These are phyloP conservation scores for Melitaea athalia DNA, from an alignment of 2,888 invertebrate genomes.

Conservation along the genomic window DNA sequence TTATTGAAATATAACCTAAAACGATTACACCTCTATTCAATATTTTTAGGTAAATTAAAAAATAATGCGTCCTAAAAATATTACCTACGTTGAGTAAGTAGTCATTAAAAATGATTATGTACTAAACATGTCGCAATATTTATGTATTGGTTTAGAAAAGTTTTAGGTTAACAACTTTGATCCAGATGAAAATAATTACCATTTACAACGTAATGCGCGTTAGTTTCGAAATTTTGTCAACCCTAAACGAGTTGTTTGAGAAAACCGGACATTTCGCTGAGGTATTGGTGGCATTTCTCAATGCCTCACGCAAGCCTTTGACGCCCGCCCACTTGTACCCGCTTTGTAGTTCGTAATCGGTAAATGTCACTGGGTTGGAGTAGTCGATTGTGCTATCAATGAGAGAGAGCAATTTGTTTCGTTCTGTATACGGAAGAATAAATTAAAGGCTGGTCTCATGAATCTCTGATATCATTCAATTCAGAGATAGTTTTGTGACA, in stretches of 20 bases:
- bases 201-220: neutral
- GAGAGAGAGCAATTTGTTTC: neutral
- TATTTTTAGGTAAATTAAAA: too few relatives aligned
- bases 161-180: too few relatives aligned
- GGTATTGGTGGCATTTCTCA: constrained; percentile 44
- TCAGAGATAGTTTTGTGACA: too few relatives aligned
- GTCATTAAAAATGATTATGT: too few relatives aligned
- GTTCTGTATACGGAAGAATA: neutral
- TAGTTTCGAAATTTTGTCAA: constrained; percentile 44
- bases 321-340: constrained; percentile 37
- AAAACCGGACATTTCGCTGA: constrained; percentile 60
- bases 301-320: constrained; percentile 33
- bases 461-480: too few relatives aligned
- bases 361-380: constrained; percentile 43
- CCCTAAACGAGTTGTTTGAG: constrained; percentile 63
- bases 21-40: too few relatives aligned
- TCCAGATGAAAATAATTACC: neutral
- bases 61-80: too few relatives aligned
- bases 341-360: constrained; percentile 40
- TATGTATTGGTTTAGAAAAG: too few relatives aligned
- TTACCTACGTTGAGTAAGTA: too few relatives aligned
- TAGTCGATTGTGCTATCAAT: constrained; percentile 14
- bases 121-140: too few relatives aligned
- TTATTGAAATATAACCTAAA: too few relatives aligned
- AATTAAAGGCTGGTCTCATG: too few relatives aligned